Conservation (phyloP, 2,888 invertebrate genomes). For the Escarpia spicata region DNA sequence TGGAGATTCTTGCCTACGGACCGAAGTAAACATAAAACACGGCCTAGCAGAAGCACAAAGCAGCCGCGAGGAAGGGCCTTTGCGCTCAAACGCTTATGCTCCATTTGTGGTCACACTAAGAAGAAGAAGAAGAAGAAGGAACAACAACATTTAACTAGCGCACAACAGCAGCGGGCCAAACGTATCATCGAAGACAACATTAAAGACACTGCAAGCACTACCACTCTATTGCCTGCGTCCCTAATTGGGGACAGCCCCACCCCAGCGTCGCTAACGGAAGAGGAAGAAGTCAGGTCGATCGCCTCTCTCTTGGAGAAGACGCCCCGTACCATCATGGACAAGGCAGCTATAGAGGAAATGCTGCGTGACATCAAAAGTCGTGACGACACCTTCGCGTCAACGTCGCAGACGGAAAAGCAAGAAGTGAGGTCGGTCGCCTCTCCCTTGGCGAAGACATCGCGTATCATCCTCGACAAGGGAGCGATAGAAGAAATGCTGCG, state of each 20-base stretch:
- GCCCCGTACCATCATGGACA: not conserved
- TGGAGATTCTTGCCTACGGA: not conserved
- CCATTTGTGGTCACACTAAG: not conserved
- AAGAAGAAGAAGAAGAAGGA: conserved; percentile 1
- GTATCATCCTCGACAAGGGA: not conserved
- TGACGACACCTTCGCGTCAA: not conserved
- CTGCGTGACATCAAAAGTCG: not conserved
- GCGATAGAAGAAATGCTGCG: not conserved
- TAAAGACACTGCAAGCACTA: not conserved
- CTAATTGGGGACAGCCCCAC: no score
- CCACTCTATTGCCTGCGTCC: not conserved
- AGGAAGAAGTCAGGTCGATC: not conserved
- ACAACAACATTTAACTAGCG: not conserved
- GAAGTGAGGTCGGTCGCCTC: not conserved
- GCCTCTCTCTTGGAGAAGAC: not conserved
- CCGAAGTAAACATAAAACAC: not conserved
- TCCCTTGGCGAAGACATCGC: not conserved
- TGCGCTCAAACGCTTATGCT: not conserved
- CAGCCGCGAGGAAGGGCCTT: not conserved
- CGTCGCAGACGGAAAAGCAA: not conserved
- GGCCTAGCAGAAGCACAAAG: not conserved
- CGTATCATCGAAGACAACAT: not conserved
- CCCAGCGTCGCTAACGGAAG: not conserved
- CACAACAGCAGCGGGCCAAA: not conserved
- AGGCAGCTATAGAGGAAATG: not conserved